Conservation (phyloP, 2,888 invertebrate species). For the Fragum fragum region DNA sequence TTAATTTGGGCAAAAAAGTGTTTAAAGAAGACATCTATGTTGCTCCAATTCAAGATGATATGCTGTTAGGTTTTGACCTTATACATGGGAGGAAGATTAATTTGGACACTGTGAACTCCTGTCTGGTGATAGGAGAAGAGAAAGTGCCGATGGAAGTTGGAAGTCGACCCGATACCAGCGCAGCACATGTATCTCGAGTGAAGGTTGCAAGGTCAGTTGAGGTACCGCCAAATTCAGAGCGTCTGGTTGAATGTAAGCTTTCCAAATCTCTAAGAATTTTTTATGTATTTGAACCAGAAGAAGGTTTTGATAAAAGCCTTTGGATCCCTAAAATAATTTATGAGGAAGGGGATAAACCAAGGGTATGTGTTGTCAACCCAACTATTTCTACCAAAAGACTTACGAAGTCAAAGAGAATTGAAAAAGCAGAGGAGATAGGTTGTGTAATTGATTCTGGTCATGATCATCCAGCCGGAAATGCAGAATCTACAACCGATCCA, state of each 20-base stretch:
- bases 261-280: too few relatives aligned
- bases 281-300: too few relatives aligned
- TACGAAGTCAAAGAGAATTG: not conserved
- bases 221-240: not conserved
- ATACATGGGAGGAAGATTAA: conserved; percentile 5
- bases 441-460: not conserved
- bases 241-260: not conserved
- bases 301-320: not conserved
- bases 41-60: conserved; percentile 8
- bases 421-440: not conserved
- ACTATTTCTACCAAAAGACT: not conserved
- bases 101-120: not conserved
- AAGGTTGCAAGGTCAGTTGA: not conserved
- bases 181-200: not conserved
- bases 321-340: not conserved
- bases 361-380: not conserved
- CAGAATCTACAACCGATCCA: not conserved
- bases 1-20: not conserved
- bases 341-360: too few relatives aligned
- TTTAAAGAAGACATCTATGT: conserved; percentile 4
- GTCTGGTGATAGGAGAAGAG: not conserved
- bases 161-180: too few relatives aligned
- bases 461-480: not conserved
- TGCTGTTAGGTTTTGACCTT: not conserved
- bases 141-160: not conserved